Conservation (phyloP, 2,113 vertebrate genomes). For the Hiodon tergisus region DNA sequence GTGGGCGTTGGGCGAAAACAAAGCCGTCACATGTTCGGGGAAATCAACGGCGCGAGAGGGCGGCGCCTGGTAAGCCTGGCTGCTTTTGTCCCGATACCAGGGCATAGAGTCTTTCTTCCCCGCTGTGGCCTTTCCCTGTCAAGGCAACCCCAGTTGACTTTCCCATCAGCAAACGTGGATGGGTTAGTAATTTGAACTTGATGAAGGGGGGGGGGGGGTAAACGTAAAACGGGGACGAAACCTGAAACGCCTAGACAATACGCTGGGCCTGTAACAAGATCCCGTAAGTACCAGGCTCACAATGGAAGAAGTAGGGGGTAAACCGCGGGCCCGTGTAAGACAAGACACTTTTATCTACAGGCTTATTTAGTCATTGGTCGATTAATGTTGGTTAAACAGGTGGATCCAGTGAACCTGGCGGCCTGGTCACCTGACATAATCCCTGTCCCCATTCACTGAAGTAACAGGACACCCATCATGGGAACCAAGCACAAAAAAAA, state of each 20-base stretch:
- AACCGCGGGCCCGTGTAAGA: constrained; percentile 1
- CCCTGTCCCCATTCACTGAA: background rate
- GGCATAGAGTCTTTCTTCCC: no score
- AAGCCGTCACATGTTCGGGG: no score
- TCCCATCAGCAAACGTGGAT: background rate
- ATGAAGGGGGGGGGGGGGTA: background rate
- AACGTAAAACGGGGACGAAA: background rate
- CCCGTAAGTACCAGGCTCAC: constrained; percentile 20
- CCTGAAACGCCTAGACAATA: background rate
- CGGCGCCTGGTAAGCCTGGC: no score
- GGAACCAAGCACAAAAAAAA: background rate
- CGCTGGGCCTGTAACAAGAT: constrained; percentile 56
- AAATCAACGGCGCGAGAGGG: no score
- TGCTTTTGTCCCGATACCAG: no score
- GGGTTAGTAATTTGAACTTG: background rate
- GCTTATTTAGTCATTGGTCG: constrained; percentile 30
- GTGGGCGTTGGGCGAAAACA: no score
- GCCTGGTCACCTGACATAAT: constrained; percentile 10
- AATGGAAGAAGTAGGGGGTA: background rate
- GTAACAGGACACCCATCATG: background rate
- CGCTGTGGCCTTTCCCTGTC: no score
- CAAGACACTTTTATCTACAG: constrained; percentile 28
- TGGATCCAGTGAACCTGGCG: constrained; percentile 2
- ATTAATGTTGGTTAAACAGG: constrained; percentile 26
- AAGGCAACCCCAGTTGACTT: no score